Conservation (phyloP, 2,113 vertebrate genomes). For the Gasterosteus nipponicus region DNA sequence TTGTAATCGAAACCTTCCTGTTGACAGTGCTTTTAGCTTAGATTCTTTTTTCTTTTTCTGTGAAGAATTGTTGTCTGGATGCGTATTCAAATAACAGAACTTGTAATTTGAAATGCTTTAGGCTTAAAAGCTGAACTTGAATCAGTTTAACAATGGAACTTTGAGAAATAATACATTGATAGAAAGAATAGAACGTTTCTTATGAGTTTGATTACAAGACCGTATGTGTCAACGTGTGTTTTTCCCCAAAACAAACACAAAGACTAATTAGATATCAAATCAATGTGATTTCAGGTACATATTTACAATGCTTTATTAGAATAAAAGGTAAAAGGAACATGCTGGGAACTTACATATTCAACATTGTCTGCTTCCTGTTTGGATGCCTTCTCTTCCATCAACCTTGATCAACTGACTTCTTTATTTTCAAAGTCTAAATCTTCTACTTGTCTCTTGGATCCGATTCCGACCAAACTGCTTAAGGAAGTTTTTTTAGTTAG, state of each 20-base stretch:
- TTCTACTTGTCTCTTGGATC: too few species aligned
- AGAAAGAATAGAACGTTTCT: background rate
- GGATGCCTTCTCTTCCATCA: too few species aligned
- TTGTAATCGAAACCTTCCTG: conserved; percentile 17
- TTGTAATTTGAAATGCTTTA: background rate
- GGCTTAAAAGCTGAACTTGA: background rate
- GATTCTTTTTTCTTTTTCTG: background rate
- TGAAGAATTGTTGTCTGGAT: background rate
- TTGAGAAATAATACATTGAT: background rate
- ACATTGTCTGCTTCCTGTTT: conserved; percentile 46
- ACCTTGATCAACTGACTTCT: too few species aligned
- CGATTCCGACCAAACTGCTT: too few species aligned
- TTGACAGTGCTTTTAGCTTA: background rate
- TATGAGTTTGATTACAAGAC: background rate
- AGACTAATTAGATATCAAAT: background rate
- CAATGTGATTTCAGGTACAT: background rate
- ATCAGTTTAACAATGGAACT: background rate
- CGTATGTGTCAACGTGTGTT: background rate
- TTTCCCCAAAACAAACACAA: background rate
- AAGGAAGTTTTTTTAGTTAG: too few species aligned
- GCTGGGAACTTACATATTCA: conserved; percentile 69
- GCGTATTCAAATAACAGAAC: background rate
- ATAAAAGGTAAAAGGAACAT: background rate
- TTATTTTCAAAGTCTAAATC: too few species aligned
- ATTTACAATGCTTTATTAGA: too few species aligned